A percentile compares a stretch with the other conserved stretches of the same genome.
These are phyloP conservation scores for Gymnopithys bicolor DNA, from an alignment of 2,797 vertebrate genomes.

Conservation along the genomic window DNA sequence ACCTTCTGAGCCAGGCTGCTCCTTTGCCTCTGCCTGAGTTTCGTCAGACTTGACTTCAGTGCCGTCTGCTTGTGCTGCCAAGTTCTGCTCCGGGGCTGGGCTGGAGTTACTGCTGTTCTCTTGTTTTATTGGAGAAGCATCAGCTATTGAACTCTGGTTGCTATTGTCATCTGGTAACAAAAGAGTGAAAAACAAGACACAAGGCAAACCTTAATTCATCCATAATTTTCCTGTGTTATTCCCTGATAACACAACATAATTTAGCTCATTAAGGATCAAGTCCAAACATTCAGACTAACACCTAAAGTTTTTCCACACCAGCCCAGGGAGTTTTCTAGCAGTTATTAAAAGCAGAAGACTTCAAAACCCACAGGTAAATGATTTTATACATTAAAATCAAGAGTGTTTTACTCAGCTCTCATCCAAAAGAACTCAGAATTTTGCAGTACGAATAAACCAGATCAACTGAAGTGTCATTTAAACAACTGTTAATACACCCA, in stretches of 20 bases:
- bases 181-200: not conserved
- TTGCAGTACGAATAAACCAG: not conserved
- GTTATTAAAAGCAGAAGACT: not conserved
- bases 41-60: slow-evolving; percentile 85
- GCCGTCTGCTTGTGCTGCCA: slow-evolving; percentile 68
- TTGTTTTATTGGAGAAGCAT: slow-evolving; percentile 96
- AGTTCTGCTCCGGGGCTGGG: slow-evolving; percentile 89
- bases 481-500: not conserved
- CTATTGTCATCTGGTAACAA: slow-evolving; percentile 91
- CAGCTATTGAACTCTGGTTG: slow-evolving; percentile 99
- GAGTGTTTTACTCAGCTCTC: not conserved
- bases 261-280: not conserved
- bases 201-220: not conserved
- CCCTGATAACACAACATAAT: not conserved
- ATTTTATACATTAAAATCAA: not conserved
- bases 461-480: not conserved
- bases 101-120: slow-evolving; percentile 97
- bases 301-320: not conserved
- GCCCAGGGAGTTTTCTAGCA: not conserved
- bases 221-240: not conserved
- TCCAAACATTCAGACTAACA: not conserved
- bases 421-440: not conserved
- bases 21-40: slow-evolving; percentile 83
- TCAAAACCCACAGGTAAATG: not conserved
- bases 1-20: slow-evolving; percentile 86